These are phyloP conservation scores for Mimachlamys varia DNA, from an alignment of 2,888 invertebrate species.

Conservation along the genomic window DNA sequence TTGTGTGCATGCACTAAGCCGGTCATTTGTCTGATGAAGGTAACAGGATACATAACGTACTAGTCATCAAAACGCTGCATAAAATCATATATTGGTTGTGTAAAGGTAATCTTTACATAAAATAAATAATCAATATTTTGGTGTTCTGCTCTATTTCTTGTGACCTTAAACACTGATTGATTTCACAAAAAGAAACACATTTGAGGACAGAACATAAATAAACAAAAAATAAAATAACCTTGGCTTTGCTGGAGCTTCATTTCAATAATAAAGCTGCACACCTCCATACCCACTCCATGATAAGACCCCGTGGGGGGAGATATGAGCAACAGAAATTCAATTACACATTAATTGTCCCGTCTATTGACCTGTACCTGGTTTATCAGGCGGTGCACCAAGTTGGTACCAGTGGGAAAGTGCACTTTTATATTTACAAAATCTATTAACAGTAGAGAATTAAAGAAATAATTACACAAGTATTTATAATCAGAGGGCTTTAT, in stretches of 20 bases:
- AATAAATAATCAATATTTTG: background rate
- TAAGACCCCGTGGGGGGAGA: background rate
- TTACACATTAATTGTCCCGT: background rate
- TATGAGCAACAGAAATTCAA: conserved; percentile 28
- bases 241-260: background rate
- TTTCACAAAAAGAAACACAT: background rate
- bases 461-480: background rate
- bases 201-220: background rate
- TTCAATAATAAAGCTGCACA: background rate
- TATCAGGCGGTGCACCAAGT: background rate
- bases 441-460: background rate
- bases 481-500: background rate
- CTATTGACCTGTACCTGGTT: background rate
- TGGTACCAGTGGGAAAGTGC: background rate
- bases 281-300: background rate
- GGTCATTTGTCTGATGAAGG: too few species aligned
- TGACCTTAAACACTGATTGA: background rate
- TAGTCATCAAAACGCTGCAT: too few species aligned
- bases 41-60: too few species aligned
- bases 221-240: background rate
- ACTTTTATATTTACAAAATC: conserved; percentile 8
- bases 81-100: too few species aligned
- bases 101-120: too few species aligned
- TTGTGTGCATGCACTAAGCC: too few species aligned
- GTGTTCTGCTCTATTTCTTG: background rate